Base-by-base conservation (phyloP, 2,888 invertebrate species). In the Perithous albicinctus region DNA sequence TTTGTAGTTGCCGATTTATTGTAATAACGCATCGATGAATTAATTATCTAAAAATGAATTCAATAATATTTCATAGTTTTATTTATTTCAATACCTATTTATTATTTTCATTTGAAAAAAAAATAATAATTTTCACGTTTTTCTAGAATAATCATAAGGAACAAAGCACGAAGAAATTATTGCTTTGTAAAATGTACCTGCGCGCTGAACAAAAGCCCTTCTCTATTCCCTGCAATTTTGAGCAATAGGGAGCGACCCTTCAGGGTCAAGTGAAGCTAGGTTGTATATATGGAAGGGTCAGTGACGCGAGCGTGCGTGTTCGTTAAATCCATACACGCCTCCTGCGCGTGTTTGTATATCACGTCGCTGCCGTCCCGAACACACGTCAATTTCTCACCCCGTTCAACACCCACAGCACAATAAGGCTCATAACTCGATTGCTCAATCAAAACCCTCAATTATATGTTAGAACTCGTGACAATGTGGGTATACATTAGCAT, bases 371-470 rank as follows among this genome's bases (percentile, higher is more conserved):
- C n/a, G 20, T 23, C 51, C 54, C 76, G 38, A 46, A 35, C 64
- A 54, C 41, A 54, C 69, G 38, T 38, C 32, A 54, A 69, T 74
- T 69, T 73, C 77, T 69, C 73, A 63, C 81, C 69, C 77, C 38
- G 8, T 74, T 81, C 77, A 69, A 81, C 81, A 81, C 81, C 77
- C 78, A 61, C 56, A 15, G 29, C 18, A 81, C 77, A 81, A 81
- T 74, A 59, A 63, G 41, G 38, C 67, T 76, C 80, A 76, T 80
- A 80, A 80, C 80, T 72, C 80, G 80, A 81, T 78, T 75, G 75
- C 78, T 82, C 78, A 78, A 82, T 82, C 70, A 75, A 82, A 82
- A 6, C 78, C 75, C 74, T 70, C 75, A 82, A 82, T 82, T 82
- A 59, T 8, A 78, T 75, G 75, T 75, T 78, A 41, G 51, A 72